phyloP scores from a whole-genome alignment of 2,888 invertebrate species.

The Sericinus montela region DNA sequence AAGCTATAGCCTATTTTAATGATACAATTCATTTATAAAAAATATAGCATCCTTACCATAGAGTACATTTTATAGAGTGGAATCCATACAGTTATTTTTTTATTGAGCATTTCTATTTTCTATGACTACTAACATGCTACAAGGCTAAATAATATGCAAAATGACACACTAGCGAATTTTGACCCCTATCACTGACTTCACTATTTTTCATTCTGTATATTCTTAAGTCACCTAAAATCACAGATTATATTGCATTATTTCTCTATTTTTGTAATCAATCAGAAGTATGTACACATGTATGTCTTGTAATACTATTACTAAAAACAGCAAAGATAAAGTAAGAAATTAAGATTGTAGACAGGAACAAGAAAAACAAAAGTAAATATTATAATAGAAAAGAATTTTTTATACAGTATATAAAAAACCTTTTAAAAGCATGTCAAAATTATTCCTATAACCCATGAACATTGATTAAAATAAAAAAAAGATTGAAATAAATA shows the following conservation, averaged over 20 bases:
- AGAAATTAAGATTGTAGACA: neutral
- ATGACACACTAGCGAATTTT: neutral
- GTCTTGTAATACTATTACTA: neutral
- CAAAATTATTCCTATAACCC: neutral
- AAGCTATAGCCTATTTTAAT: neutral
- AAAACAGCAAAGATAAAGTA: neutral
- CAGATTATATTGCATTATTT: conserved; percentile 15
- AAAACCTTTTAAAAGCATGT: conserved; percentile 1
- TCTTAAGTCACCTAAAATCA: conserved; percentile 15
- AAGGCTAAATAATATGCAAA: neutral
- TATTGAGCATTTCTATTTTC: conserved; percentile 4
- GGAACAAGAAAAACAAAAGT: neutral
- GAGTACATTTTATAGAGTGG: no score
- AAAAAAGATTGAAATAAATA: neutral
- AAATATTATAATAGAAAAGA: neutral
- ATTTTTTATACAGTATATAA: neutral
- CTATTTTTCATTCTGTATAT: neutral
- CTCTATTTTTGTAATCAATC: conserved; percentile 1
- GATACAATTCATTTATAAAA: neutral
- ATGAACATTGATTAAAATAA: neutral
- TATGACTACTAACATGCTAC: conserved; percentile 8
- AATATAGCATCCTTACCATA: neutral
- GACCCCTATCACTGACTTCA: neutral
- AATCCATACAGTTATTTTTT: neutral
- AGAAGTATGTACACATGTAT: neutral